Conservation (phyloP, 2,797 vertebrate species). For the Pseudochromis fuscus region DNA sequence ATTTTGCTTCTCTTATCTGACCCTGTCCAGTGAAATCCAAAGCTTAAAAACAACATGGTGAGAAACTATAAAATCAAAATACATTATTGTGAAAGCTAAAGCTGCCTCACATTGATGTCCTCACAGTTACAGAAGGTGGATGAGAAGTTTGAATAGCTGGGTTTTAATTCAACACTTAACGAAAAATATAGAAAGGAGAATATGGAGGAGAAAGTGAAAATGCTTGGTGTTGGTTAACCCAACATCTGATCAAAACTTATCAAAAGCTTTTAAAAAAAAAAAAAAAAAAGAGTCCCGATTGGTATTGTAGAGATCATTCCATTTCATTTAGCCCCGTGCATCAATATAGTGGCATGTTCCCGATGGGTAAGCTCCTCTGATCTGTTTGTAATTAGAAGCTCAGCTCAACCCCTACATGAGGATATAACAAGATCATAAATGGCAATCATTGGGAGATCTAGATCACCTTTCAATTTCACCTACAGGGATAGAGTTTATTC, state of each 20-base stretch:
- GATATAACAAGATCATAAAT: conserved; percentile 35
- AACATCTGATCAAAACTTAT: neutral
- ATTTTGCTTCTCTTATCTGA: too few species aligned
- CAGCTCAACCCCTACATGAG: conserved; percentile 16
- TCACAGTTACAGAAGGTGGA: neutral
- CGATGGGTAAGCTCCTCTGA: conserved; percentile 14
- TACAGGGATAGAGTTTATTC: neutral
- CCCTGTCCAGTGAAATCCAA: too few species aligned
- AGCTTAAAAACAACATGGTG: too few species aligned
- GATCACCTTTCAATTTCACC: conserved; percentile 30
- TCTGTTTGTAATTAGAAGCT: conserved; percentile 23
- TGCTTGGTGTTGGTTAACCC: too few species aligned
- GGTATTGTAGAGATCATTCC: neutral
- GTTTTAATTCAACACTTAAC: neutral
- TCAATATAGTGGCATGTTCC: conserved; percentile 6
- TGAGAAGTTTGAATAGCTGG: neutral
- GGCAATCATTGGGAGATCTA: conserved; percentile 23
- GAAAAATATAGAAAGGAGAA: neutral
- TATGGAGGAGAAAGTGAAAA: neutral
- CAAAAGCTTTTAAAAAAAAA: neutral
- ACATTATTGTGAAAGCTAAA: too few species aligned
- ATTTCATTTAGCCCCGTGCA: neutral
- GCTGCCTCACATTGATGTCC: too few species aligned
- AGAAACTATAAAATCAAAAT: too few species aligned
- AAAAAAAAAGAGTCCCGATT: neutral